phyloP scores from a whole-genome alignment of 2,888 invertebrate species.

The Plebejus argus region DNA sequence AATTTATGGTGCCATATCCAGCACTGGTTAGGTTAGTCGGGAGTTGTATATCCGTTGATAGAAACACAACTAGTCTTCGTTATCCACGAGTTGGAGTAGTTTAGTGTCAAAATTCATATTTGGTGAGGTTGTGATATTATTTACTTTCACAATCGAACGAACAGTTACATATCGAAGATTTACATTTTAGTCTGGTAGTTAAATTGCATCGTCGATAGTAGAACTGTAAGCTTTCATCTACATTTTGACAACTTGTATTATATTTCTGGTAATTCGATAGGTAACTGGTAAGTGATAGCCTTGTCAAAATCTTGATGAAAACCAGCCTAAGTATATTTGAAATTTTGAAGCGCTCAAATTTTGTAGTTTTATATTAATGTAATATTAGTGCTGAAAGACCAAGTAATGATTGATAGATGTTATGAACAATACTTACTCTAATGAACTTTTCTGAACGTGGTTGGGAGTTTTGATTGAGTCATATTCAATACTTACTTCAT shows the following conservation, averaged over 20 bases:
- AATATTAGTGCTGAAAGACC: constrained; percentile 53
- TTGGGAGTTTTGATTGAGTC: background rate
- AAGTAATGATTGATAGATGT: constrained; percentile 43
- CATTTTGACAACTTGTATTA: constrained; percentile 12
- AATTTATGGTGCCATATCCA: constrained; percentile 31
- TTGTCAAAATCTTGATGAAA: constrained; percentile 16
- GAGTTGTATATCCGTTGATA: constrained; percentile 10
- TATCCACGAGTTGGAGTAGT: constrained; percentile 12
- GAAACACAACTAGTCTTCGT: constrained; percentile 38
- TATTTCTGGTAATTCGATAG: background rate
- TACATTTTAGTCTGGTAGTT: constrained; percentile 51
- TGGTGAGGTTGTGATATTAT: constrained; percentile 64
- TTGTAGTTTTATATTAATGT: constrained; percentile 57
- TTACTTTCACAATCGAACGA: constrained; percentile 51
- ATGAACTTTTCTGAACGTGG: background rate
- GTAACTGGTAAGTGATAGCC: background rate
- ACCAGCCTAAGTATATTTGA: constrained; percentile 44
- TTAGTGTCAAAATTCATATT: constrained; percentile 46
- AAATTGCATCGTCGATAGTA: constrained; percentile 39
- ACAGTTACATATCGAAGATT: constrained; percentile 66
- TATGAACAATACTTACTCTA: constrained; percentile 21
- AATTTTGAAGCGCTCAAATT: constrained; percentile 61
- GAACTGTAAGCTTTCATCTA: constrained; percentile 5
- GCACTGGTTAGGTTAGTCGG: constrained; percentile 20
- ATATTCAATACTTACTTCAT: background rate